These are phyloP conservation scores for Helleia helle DNA, from an alignment of 2,888 invertebrate species.

Conservation along the genomic window DNA sequence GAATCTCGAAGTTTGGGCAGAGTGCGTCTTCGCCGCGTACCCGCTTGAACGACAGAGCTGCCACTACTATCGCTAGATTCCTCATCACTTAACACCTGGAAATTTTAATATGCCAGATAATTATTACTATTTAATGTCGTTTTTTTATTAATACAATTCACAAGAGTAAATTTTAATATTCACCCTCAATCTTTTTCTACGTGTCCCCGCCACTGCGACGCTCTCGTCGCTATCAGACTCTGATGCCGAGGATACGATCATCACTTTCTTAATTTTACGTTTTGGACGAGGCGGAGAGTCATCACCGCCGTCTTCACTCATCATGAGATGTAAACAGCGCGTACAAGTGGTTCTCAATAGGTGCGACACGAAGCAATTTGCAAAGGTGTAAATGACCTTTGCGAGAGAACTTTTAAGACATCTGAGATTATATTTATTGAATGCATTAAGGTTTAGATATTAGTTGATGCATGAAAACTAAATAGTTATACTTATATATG, in stretches of 20 bases:
- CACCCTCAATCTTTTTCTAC: conserved; percentile 64
- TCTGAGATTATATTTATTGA: conserved; percentile 29
- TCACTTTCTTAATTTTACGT: conserved; percentile 49
- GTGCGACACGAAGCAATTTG: conserved; percentile 56
- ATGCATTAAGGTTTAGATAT: conserved; percentile 40
- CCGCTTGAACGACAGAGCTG: conserved; percentile 39
- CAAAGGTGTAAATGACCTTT: conserved; percentile 65
- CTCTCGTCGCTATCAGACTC: conserved; percentile 63
- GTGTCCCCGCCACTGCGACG: conserved; percentile 45
- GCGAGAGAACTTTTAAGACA: conserved; percentile 32
- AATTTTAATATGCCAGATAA: conserved; percentile 19
- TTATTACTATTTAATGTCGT: too few species aligned
- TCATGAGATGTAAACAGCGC: conserved; percentile 38
- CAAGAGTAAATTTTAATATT: conserved; percentile 25
- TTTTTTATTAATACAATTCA: too few species aligned
- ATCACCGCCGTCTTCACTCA: conserved; percentile 59
- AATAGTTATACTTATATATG: conserved; percentile 29
- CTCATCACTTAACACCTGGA: conserved; percentile 72
- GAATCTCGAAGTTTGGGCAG: conserved; percentile 50
- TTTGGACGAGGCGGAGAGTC: conserved; percentile 45
- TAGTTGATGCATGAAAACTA: conserved; percentile 31
- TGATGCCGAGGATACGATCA: conserved; percentile 46
- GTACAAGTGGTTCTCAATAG: conserved; percentile 29
- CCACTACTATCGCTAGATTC: conserved; percentile 56
- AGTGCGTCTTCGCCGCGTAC: conserved; percentile 40